Evolutionary conservation across 2,888 invertebrate species (phyloP), one percentile per base, ranked within the genome.

Genomic region (Timema podura): DNA sequence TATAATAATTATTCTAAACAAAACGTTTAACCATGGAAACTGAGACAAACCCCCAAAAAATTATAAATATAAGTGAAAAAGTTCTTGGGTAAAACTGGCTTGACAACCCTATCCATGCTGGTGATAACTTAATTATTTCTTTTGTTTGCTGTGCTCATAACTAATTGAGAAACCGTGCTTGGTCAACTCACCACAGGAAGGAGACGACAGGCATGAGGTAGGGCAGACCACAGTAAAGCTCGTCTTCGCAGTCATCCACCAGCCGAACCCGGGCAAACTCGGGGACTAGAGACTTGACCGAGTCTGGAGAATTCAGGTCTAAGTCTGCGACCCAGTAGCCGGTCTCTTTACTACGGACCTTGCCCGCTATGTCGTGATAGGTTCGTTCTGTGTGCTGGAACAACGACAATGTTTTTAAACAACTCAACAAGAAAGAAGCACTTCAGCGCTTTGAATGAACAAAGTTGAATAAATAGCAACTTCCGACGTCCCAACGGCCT

Each of bases 151-250:
- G 3, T 30, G 30, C 3, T 30, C 2, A 30, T 30, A 30, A 30
- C 9, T 64, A 30, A 57, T 10, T 48, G 30, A 64, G 45, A 68
- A 46, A 46, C 30, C 3, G 30, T 30, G 30, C 30, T 30, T 30
- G 30, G 30, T 44, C n/a, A 44, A 74, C 73, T 75, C 82, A 85
- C 85, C 85, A 85, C 75, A 92, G 83, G 77, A 91, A 87, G 67
- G 86, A 83, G 72, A 87, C 83, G 75, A 90, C 89, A 51, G 93
- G 93, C 80, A 92, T 88, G 78, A 88, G 86, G 82, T 91, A 93
- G 13, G 93, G 92, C 81, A 90, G 83, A 70, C 92, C 93, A 82
- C 93, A 93, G 82, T 91, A 92, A 75, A 89, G 81, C 80, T 87
- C 84, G 70, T 83, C 81, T 67, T 82, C 80, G 80, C 92, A 92